Conservation (phyloP, 2,113 vertebrate genomes). For the Mesocricetus auratus region DNA sequence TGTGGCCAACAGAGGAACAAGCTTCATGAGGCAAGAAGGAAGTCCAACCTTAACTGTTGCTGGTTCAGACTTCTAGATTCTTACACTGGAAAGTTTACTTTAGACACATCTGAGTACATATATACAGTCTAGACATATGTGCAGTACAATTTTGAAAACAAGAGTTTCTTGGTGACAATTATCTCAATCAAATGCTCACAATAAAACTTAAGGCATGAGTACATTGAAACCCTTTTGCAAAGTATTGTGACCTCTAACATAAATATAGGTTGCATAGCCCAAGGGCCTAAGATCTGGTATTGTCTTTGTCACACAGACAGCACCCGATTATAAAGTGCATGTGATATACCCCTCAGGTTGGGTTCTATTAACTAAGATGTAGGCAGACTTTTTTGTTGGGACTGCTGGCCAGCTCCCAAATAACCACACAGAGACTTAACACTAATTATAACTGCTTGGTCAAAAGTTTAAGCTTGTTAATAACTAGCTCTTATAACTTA, state of each 20-base stretch:
- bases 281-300: not conserved
- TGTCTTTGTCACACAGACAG: not conserved
- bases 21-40: not conserved
- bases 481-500: too few relatives aligned
- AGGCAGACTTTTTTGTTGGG: too few relatives aligned
- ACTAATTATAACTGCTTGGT: too few relatives aligned
- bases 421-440: too few relatives aligned
- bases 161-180: not conserved
- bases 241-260: not conserved
- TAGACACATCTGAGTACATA: not conserved
- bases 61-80: not conserved
- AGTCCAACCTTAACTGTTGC: not conserved
- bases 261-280: not conserved
- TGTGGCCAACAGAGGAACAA: not conserved
- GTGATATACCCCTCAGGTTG: not conserved
- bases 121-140: too few relatives aligned
- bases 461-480: too few relatives aligned
- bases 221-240: not conserved
- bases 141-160: not conserved
- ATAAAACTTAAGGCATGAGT: not conserved
- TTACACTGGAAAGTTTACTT: not conserved
- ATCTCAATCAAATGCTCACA: not conserved
- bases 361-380: not conserved
- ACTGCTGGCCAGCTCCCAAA: too few relatives aligned
- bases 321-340: not conserved